These are phyloP conservation scores for Alloscopus bannaensis DNA, from an alignment of 2,888 invertebrate genomes.

Conservation along the genomic window DNA sequence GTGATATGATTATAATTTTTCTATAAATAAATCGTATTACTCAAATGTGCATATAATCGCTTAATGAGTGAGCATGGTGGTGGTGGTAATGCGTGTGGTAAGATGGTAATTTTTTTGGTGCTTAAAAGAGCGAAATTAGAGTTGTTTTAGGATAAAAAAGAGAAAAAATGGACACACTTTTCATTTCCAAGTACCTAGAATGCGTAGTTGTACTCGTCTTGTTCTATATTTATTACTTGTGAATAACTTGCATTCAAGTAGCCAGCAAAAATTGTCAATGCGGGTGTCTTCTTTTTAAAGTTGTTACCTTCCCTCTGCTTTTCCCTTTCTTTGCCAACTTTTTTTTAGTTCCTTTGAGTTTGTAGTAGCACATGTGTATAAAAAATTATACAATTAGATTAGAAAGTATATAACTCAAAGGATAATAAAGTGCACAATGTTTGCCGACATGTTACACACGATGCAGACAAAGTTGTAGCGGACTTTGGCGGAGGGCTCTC, in stretches of 20 bases:
- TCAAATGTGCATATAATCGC: not conserved
- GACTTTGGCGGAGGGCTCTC: no score
- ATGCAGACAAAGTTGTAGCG: no score
- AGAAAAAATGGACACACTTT: no score
- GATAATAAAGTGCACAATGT: not conserved
- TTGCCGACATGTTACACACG: not conserved
- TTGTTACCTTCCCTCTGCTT: not conserved
- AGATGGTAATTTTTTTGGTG: no score
- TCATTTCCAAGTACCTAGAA: no score
- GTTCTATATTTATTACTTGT: no score
- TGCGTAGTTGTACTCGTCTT: no score
- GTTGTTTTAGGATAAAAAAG: not conserved
- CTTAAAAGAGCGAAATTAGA: not conserved
- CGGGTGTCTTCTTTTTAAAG: not conserved
- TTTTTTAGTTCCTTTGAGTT: not conserved
- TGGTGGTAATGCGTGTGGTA: no score
- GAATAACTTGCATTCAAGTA: not conserved
- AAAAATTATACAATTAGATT: constrained; percentile 5
- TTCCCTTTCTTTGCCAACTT: not conserved
- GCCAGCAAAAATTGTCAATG: not conserved
- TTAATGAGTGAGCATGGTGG: not conserved
- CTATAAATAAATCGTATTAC: not conserved
- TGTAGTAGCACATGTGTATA: not conserved
- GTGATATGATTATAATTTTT: not conserved
- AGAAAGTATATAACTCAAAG: constrained; percentile 12